Conservation (phyloP, 2,113 vertebrate genomes). For the Embiotoca jacksoni region DNA sequence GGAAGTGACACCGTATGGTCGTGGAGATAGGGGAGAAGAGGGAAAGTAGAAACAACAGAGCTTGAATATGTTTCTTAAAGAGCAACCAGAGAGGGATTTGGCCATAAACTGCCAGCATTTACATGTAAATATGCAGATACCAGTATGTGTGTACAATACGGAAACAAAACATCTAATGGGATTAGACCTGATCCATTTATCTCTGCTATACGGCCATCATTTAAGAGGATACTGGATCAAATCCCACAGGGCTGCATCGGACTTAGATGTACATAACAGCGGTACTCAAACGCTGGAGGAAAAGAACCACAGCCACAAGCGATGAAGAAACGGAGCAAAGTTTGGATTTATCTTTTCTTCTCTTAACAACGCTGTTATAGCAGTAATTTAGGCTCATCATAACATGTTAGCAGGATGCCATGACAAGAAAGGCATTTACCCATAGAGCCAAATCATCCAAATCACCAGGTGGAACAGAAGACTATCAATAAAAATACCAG, state of each 20-base stretch:
- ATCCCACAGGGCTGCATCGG: conserved; percentile 59
- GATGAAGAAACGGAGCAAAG: conserved; percentile 37
- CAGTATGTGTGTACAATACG: conserved; percentile 75
- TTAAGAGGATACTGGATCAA: conserved; percentile 76
- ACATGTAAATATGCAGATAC: conserved; percentile 79
- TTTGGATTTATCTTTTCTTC: conserved; percentile 52
- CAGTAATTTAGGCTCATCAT: conserved; percentile 74
- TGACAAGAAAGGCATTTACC: conserved; percentile 81
- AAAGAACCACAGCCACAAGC: conserved; percentile 43
- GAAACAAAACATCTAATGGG: conserved; percentile 82
- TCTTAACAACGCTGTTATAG: conserved; percentile 61
- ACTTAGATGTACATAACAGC: conserved; percentile 55
- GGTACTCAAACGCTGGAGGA: conserved; percentile 9
- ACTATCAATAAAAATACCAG: conserved; percentile 86
- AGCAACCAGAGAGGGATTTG: conserved; percentile 82
- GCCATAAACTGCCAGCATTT: conserved; percentile 85
- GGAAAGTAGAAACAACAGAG: conserved; percentile 86
- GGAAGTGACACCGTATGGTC: conserved; percentile 75
- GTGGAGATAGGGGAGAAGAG: conserved; percentile 77
- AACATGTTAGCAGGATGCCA: conserved; percentile 81
- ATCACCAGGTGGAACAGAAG: conserved; percentile 84
- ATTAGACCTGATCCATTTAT: conserved; percentile 84
- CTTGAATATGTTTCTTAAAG: conserved; percentile 84
- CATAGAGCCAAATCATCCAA: conserved; percentile 79
- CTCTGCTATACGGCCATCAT: conserved; percentile 77